phyloP scores from a whole-genome alignment of 2,797 vertebrate species.

The Myiotriccus ornatus region DNA sequence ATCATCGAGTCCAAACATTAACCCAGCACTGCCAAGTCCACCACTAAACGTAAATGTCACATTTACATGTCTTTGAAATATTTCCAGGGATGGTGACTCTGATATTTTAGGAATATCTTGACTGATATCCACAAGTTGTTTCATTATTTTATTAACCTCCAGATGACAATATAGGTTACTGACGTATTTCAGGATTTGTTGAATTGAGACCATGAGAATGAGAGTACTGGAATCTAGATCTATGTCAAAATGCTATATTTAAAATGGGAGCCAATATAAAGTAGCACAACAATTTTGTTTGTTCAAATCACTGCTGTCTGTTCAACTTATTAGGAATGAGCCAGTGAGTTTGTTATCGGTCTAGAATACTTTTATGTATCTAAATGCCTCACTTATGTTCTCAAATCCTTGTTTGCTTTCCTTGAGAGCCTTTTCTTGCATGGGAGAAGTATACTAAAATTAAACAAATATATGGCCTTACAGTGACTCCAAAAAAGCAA shows the following conservation, averaged over 20 bases:
- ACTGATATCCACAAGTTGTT: neutral
- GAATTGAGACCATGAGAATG: neutral
- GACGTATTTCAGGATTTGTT: neutral
- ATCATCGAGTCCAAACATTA: neutral
- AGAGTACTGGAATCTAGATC: neutral
- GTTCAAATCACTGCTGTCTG: neutral
- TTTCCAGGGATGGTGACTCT: neutral
- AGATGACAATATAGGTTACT: neutral
- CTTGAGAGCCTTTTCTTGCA: neutral
- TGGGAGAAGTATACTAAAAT: neutral
- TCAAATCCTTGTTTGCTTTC: neutral
- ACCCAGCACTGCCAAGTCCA: neutral
- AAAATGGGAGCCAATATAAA: neutral
- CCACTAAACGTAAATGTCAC: neutral
- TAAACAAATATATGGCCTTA: neutral
- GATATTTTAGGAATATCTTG: neutral
- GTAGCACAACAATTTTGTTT: neutral
- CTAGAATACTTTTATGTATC: neutral
- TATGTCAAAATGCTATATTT: neutral
- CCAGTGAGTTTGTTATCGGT: neutral
- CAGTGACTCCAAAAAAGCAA: neutral
- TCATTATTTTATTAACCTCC: neutral
- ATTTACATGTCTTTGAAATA: neutral
- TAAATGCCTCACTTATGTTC: neutral
- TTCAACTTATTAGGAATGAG: neutral